Evolutionary conservation across 2,797 vertebrate genomes (phyloP), one percentile per base, ranked within the genome.

Genomic region (Gymnodraco acuticeps): DNA sequence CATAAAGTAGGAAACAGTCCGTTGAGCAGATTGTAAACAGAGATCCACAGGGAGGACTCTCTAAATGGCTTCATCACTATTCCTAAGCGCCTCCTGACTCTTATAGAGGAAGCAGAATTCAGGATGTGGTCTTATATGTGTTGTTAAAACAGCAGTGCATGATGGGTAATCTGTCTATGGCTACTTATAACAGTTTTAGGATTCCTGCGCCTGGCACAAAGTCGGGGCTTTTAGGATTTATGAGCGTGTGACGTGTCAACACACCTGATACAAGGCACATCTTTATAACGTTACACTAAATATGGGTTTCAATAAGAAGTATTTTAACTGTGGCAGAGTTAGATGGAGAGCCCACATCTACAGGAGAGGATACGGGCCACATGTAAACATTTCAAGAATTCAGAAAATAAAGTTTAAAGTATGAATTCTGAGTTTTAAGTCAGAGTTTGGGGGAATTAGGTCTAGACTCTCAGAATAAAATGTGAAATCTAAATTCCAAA

Each of bases 191-290:
- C 50, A 67, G 74, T 73, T 89, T 85, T 43, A 80, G 72, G 84
- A 70, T 82, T 68, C 77, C 62, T 50, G 77, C 75, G 78, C 10
- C 73, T 64, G 67, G 72, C 80, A 75, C 72, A 51, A 2, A 50
- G 60, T 46, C 0, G 1, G 64, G 56, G 52, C 75, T 77, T 51
- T 33, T 27, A 58, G 64, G 67, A 82, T 78, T 60, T 63, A 56
- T 38, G 51, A 16, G 84, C 41, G 4, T 81, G 43, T 79, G 81
- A 83, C 83, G 80, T 73, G 89, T 89, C 94, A 92, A 89, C 93
- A 95, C 94, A 94, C 93, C 94, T 95, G 95, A 96, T 96, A 96
- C 95, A 97, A 97, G 96, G 96, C 96, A 94, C 95, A 93, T 91
- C 92, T 90, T 90, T 87, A 89, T 17, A 52, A 70, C 50, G 4